A percentile compares a stretch with the other conserved stretches of the same genome.
These are phyloP conservation scores for Amyelois transitella DNA, from an alignment of 1,140 invertebrate species.

Conservation along the genomic window DNA sequence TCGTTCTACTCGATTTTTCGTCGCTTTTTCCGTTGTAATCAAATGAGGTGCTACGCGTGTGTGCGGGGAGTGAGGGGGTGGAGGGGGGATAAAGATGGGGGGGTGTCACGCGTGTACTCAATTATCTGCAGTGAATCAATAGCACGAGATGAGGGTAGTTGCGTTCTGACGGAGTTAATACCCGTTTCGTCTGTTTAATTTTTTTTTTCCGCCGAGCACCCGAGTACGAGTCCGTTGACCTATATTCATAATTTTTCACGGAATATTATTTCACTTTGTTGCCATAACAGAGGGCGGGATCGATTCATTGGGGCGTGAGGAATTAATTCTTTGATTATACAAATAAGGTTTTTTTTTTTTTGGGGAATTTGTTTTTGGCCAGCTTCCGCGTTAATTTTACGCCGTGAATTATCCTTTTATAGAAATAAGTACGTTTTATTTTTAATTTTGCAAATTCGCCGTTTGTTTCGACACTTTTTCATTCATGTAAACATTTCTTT, in stretches of 20 bases:
- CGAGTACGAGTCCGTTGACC: conserved; percentile 18
- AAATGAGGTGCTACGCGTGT: conserved; percentile 64
- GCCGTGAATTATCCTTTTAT: too few relatives aligned
- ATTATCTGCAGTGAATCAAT: conserved; percentile 73
- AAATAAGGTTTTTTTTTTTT: background rate
- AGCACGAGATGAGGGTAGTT: conserved; percentile 69
- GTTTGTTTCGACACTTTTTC: too few relatives aligned
- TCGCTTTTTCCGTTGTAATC: conserved; percentile 72
- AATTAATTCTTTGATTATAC: background rate
- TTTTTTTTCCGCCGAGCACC: conserved; percentile 18
- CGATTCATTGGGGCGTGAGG: background rate
- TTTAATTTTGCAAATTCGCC: too few relatives aligned
- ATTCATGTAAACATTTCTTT: too few relatives aligned
- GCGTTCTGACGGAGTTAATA: conserved; percentile 42
- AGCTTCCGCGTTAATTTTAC: too few relatives aligned
- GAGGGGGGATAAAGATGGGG: conserved; percentile 11
- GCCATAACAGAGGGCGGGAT: conserved; percentile 4
- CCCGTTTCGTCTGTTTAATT: conserved; percentile 57
- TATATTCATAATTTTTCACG: conserved; percentile 12
- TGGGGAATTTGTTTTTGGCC: too few relatives aligned
- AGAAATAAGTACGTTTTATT: too few relatives aligned
- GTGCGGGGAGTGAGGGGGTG: conserved; percentile 14
- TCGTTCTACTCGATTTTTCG: conserved; percentile 67
- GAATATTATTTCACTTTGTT: background rate
- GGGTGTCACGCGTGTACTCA: conserved; percentile 68